Conservation (phyloP, 1,140 invertebrate species). For the Drosophila sucinea region DNA sequence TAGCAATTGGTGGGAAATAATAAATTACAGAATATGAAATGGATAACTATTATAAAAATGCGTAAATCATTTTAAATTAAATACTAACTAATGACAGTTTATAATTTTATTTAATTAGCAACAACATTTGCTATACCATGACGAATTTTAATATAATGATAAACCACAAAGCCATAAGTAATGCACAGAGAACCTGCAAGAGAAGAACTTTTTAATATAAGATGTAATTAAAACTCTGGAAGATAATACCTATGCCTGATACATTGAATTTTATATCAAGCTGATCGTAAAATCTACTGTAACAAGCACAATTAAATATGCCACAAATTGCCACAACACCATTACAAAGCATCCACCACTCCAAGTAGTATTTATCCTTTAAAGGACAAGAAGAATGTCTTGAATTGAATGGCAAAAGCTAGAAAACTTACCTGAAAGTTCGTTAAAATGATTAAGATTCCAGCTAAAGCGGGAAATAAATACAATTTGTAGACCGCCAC, state of each 20-base stretch:
- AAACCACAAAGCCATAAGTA: background rate
- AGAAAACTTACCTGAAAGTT: background rate
- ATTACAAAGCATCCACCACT: background rate
- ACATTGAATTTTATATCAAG: background rate
- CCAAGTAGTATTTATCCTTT: background rate
- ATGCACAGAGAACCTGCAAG: background rate
- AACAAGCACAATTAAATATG: background rate
- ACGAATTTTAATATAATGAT: constrained; percentile 5
- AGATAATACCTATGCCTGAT: background rate
- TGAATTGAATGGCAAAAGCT: background rate
- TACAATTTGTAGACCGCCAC: background rate
- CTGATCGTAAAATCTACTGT: background rate
- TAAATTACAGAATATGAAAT: too few species aligned
- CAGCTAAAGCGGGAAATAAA: background rate
- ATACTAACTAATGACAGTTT: background rate
- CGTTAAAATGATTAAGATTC: background rate
- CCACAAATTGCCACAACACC: background rate
- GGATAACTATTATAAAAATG: background rate
- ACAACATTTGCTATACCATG: background rate
- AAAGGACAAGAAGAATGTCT: background rate
- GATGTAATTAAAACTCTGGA: background rate
- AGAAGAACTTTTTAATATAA: background rate
- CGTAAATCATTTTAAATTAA: too few species aligned
- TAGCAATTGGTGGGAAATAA: too few species aligned
- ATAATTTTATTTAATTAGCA: background rate